Conservation (phyloP, 2,797 vertebrate species). For the Chaunax sp. region DNA sequence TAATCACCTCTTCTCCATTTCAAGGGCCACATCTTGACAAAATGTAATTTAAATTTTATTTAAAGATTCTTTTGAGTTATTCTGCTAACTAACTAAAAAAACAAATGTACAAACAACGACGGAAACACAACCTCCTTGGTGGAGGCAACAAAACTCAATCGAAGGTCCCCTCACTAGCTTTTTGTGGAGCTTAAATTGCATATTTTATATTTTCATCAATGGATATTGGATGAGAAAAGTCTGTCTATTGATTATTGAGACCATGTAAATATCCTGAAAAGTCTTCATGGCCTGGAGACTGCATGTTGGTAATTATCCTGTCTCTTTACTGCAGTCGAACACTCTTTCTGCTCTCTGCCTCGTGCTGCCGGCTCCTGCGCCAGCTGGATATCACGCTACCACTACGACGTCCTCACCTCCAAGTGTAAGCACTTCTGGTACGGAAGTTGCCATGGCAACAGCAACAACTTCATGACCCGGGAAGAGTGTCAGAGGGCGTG, state of each 20-base stretch:
- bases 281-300: no score
- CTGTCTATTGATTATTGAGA: no score
- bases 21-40: no score
- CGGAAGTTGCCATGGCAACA: slow-evolving; percentile 92
- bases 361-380: slow-evolving; percentile 87
- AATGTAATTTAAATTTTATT: no score
- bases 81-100: no score
- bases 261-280: no score
- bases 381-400: slow-evolving; percentile 88
- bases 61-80: no score
- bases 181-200: no score
- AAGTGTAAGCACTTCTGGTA: slow-evolving; percentile 95
- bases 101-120: background rate
- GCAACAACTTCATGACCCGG: slow-evolving; percentile 90
- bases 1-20: no score
- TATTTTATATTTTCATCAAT: background rate
- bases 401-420: slow-evolving; percentile 85
- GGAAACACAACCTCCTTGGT: no score
- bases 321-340: slow-evolving; percentile 65
- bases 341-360: slow-evolving; percentile 87
- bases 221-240: background rate
- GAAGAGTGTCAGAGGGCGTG: slow-evolving; percentile 89
- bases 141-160: no score
- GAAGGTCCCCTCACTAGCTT: no score
- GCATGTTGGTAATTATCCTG: background rate